These are phyloP conservation scores for Ceratitis capitata DNA, from an alignment of 1,140 invertebrate genomes.

Conservation along the genomic window DNA sequence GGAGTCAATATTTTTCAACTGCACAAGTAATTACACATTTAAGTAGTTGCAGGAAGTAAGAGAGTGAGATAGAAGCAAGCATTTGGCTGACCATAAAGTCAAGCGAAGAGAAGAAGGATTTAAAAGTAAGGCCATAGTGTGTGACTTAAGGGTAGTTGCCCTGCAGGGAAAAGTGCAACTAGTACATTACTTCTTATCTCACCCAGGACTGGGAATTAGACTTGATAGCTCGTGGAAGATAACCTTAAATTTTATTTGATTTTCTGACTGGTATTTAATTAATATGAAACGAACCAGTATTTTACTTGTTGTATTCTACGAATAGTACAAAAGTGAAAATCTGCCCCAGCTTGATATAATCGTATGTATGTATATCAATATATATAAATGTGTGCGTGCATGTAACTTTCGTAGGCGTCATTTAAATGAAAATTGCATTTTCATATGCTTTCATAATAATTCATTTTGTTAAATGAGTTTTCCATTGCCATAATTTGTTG, in stretches of 20 bases:
- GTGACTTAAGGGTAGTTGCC: background rate
- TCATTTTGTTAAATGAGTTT: background rate
- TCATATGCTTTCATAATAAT: background rate
- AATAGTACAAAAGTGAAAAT: too few relatives aligned
- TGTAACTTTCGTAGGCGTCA: background rate
- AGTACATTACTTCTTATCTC: too few relatives aligned
- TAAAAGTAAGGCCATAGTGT: background rate
- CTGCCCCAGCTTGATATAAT: too few relatives aligned
- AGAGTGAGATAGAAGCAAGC: background rate
- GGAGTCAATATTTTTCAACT: background rate
- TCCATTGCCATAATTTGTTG: background rate
- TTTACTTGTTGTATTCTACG: too few relatives aligned
- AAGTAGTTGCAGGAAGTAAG: background rate
- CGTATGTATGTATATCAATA: too few relatives aligned
- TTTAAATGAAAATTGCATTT: background rate
- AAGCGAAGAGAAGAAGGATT: background rate
- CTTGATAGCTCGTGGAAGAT: too few relatives aligned
- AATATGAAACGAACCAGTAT: too few relatives aligned
- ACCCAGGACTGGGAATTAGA: too few relatives aligned
- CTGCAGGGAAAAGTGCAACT: background rate
- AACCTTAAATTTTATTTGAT: too few relatives aligned
- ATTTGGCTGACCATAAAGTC: background rate
- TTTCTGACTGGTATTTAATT: too few relatives aligned
- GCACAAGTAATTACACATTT: conserved; percentile 11
- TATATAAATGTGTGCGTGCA: background rate